phyloP scores from a whole-genome alignment of 2,888 invertebrate genomes.

The Acrobasis repandana region DNA sequence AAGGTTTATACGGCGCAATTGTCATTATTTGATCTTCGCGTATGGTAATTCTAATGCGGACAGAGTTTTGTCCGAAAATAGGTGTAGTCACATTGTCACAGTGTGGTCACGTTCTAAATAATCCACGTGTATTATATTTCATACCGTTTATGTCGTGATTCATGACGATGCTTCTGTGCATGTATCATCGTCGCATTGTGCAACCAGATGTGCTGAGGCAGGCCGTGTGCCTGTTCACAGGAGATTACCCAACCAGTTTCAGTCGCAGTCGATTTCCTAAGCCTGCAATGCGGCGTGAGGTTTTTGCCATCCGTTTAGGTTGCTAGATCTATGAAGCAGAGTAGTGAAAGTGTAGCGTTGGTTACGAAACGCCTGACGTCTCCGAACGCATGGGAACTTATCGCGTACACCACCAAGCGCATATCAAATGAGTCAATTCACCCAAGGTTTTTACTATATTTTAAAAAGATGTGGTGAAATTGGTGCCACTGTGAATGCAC shows the following conservation, averaged over 20 bases:
- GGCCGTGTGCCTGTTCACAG: conserved; percentile 61
- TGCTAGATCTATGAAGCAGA: conserved; percentile 51
- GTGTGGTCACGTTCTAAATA: conserved; percentile 73
- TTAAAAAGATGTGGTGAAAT: conserved; percentile 57
- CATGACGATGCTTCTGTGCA: conserved; percentile 61
- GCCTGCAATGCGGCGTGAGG: conserved; percentile 47
- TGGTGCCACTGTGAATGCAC: conserved; percentile 59
- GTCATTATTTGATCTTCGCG: conserved; percentile 19
- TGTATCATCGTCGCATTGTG: conserved; percentile 63
- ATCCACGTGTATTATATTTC: conserved; percentile 68
- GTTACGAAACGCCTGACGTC: conserved; percentile 48
- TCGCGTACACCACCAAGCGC: not conserved
- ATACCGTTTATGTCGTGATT: conserved; percentile 59
- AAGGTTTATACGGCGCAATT: conserved; percentile 24
- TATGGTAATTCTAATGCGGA: not conserved
- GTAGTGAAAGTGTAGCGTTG: conserved; percentile 59
- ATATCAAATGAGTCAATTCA: conserved; percentile 2
- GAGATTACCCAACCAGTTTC: conserved; percentile 63
- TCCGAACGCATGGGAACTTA: conserved; percentile 32
- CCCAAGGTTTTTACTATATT: conserved; percentile 23
- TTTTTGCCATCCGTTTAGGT: conserved; percentile 51
- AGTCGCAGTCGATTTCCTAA: conserved; percentile 62
- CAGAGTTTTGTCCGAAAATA: conserved; percentile 44
- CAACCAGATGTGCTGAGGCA: conserved; percentile 58
- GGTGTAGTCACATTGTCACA: conserved; percentile 49